phyloP scores from a whole-genome alignment of 2,113 vertebrate genomes.

The Plecturocebus donacophilus region DNA sequence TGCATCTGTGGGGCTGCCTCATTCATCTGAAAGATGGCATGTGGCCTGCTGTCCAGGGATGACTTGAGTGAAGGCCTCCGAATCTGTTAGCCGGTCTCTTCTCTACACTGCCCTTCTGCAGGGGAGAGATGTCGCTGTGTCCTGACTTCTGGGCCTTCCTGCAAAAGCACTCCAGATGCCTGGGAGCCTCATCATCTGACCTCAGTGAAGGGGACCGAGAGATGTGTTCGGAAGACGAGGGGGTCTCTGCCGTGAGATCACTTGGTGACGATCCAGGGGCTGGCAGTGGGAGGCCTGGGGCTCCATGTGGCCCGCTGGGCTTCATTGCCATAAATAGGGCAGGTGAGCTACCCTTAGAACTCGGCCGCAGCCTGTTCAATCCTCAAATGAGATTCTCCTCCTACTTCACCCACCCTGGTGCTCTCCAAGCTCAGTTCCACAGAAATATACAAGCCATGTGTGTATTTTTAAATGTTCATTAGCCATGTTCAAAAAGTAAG shows the following conservation, averaged over 20 bases:
- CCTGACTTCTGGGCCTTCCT: rapidly evolving
- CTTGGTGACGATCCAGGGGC: rapidly evolving
- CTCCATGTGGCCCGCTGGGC: no score
- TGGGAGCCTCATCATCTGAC: neutral
- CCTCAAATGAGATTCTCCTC: rapidly evolving
- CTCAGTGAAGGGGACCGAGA: neutral
- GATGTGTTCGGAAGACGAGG: neutral
- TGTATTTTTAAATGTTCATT: rapidly evolving
- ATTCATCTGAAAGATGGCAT: rapidly evolving
- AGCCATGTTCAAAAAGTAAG: neutral
- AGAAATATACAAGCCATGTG: neutral
- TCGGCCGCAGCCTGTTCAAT: rapidly evolving
- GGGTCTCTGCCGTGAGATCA: neutral
- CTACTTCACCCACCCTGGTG: rapidly evolving
- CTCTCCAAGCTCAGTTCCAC: rapidly evolving
- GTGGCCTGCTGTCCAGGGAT: rapidly evolving
- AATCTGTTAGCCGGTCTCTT: rapidly evolving
- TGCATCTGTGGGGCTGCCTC: neutral
- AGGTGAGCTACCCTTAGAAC: rapidly evolving
- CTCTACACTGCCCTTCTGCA: neutral
- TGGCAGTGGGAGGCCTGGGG: rapidly evolving
- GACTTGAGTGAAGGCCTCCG: rapidly evolving
- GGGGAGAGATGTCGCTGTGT: rapidly evolving
- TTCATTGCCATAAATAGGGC: neutral
- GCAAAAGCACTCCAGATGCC: rapidly evolving